Percentiles rank a stretch among this genome's conserved stretches.
These are phyloP conservation scores for Serinus canaria DNA, from an alignment of 2,113 vertebrate genomes.

Conservation along the genomic window DNA sequence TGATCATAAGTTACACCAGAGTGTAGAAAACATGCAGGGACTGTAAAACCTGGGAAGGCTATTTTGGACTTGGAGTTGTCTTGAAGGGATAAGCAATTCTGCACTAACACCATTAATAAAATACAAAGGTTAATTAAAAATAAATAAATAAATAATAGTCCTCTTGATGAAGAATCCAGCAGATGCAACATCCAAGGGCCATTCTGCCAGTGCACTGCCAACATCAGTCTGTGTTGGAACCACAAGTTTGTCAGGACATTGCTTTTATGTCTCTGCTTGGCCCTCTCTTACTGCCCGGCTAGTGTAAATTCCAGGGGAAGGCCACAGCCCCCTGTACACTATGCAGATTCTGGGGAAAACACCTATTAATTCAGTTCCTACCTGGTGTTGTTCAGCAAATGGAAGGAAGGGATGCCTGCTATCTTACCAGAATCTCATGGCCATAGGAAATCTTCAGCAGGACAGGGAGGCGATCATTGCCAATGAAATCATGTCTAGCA, in stretches of 20 bases:
- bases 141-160: neutral
- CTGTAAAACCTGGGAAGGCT: neutral
- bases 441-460: constrained; percentile 89
- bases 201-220: neutral
- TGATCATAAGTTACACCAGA: neutral
- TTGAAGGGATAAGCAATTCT: neutral
- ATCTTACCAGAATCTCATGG: constrained; percentile 89
- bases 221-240: neutral
- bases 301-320: neutral
- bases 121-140: neutral
- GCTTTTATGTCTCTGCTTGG: neutral
- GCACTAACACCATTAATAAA: neutral
- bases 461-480: constrained; percentile 82
- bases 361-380: neutral
- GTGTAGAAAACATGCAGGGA: neutral
- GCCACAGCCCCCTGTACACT: neutral
- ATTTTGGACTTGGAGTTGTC: neutral
- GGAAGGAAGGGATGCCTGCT: neutral
- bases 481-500: constrained; percentile 82
- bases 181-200: neutral
- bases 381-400: neutral
- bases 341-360: neutral
- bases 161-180: neutral
- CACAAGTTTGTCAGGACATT: neutral
- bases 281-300: neutral